Conservation (phyloP, 2,888 invertebrate genomes). For the Phyllotreta cruciferae region DNA sequence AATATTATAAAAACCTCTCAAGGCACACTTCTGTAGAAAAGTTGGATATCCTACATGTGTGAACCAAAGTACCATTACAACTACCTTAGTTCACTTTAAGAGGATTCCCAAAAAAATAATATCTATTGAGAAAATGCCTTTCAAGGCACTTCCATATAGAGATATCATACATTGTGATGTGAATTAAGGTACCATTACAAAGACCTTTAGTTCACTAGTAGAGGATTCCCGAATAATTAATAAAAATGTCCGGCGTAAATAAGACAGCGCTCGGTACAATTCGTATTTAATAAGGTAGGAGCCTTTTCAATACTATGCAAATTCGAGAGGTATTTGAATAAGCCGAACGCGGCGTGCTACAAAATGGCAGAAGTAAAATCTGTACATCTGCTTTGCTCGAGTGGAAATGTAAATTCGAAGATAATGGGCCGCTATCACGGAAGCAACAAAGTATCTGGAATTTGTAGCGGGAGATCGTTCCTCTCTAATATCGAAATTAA, state of each 20-base stretch:
- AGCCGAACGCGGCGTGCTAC: conserved; percentile 29
- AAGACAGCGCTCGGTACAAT: conserved; percentile 14
- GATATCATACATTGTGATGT: too few species aligned
- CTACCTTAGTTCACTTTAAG: too few species aligned
- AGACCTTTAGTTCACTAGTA: too few species aligned
- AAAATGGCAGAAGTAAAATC: conserved; percentile 29
- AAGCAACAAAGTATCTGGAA: conserved; percentile 33
- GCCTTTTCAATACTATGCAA: conserved; percentile 36
- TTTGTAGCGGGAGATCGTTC: conserved; percentile 29
- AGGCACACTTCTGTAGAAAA: too few species aligned
- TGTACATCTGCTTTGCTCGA: conserved; percentile 40
- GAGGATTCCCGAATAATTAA: too few species aligned
- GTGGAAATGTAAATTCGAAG: conserved; percentile 40
- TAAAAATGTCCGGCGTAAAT: not conserved
- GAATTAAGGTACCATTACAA: too few species aligned
- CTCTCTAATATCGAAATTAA: conserved; percentile 13
- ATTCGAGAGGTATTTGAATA: conserved; percentile 34
- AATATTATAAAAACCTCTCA: too few species aligned
- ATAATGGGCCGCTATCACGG: conserved; percentile 38
- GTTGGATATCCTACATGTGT: too few species aligned
- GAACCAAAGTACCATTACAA: too few species aligned
- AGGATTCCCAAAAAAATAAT: too few species aligned
- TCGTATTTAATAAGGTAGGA: conserved; percentile 27
- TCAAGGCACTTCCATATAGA: too few species aligned
- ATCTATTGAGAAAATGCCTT: too few species aligned